Evolutionary conservation across 1,140 invertebrate genomes (phyloP).

Genomic region (Harpegnathos saltator): DNA sequence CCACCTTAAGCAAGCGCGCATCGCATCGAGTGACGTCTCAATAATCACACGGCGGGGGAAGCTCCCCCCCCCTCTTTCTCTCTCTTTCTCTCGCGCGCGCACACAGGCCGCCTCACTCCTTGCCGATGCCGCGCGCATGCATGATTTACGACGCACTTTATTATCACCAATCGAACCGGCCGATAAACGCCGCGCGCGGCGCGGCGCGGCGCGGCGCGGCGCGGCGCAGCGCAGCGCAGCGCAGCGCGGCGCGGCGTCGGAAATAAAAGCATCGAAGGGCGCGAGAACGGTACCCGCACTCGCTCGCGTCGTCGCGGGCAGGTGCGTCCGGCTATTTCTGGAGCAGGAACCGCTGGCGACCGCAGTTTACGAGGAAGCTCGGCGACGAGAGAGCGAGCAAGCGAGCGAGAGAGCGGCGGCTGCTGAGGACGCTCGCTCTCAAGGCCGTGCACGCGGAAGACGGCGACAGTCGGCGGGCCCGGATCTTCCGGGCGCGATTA

Average conservation of each 20-base stretch:
- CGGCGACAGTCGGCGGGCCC: too few species aligned
- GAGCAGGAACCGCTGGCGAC: conserved; percentile 59
- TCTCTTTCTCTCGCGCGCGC: too few species aligned
- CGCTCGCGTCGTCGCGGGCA: conserved; percentile 40
- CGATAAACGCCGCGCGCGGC: conserved; percentile 55
- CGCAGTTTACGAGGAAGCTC: conserved; percentile 46
- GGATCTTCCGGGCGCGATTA: too few species aligned
- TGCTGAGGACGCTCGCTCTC: too few species aligned
- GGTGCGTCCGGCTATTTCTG: conserved; percentile 64
- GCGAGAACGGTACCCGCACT: conserved; percentile 19
- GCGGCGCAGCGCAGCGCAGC: too few species aligned
- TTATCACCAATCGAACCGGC: conserved; percentile 59
- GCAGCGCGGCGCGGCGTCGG: too few species aligned
- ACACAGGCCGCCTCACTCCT: too few species aligned
- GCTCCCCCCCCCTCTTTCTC: background rate
- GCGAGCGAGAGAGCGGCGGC: conserved; percentile 18
- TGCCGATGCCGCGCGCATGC: background rate
- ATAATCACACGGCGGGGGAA: conserved; percentile 44
- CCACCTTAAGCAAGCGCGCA: conserved; percentile 29
- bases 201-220: conserved; percentile 32
- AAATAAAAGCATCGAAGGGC: conserved; percentile 9
- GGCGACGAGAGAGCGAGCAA: conserved; percentile 60
- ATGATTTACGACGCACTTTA: conserved; percentile 56
- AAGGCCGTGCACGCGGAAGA: too few species aligned
- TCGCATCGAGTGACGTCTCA: conserved; percentile 45